Conservation (phyloP, 1,140 invertebrate genomes). For the Muscidifurax raptorellus region DNA sequence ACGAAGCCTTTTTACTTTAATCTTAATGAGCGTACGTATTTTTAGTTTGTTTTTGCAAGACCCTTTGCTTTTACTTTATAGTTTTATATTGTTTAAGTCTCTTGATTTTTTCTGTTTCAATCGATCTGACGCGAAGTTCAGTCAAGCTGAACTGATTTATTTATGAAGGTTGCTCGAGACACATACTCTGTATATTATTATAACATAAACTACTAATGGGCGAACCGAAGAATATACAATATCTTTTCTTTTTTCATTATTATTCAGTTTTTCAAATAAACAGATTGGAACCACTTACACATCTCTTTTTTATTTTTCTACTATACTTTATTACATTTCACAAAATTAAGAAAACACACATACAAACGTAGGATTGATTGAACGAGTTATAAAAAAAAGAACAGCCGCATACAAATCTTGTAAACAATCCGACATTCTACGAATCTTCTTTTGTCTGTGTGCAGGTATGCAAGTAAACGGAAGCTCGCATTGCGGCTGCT, state of each 20-base stretch:
- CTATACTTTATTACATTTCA: not conserved
- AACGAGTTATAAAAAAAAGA: not conserved
- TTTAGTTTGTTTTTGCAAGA: conserved; percentile 1
- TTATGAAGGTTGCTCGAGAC: not conserved
- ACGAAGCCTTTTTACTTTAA: conserved; percentile 47
- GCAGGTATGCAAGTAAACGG: conserved; percentile 75
- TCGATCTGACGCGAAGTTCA: not conserved
- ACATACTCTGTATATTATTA: not conserved
- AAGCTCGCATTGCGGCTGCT: conserved; percentile 73
- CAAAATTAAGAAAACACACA: not conserved
- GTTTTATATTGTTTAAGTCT: not conserved
- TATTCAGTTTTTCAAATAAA: too few species aligned
- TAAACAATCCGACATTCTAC: not conserved
- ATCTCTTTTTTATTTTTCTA: not conserved
- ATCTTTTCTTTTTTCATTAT: too few species aligned
- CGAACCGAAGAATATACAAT: not conserved
- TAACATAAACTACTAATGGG: not conserved
- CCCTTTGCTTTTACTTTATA: not conserved
- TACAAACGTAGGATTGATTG: not conserved
- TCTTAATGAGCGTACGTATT: conserved; percentile 49
- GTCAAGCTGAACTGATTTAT: conserved; percentile 15
- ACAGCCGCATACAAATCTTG: not conserved
- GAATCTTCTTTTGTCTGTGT: conserved; percentile 24
- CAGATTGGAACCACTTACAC: too few species aligned
- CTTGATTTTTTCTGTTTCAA: not conserved